phyloP scores from a whole-genome alignment of 2,888 invertebrate genomes.

The Lasioglossum zephyrum region DNA sequence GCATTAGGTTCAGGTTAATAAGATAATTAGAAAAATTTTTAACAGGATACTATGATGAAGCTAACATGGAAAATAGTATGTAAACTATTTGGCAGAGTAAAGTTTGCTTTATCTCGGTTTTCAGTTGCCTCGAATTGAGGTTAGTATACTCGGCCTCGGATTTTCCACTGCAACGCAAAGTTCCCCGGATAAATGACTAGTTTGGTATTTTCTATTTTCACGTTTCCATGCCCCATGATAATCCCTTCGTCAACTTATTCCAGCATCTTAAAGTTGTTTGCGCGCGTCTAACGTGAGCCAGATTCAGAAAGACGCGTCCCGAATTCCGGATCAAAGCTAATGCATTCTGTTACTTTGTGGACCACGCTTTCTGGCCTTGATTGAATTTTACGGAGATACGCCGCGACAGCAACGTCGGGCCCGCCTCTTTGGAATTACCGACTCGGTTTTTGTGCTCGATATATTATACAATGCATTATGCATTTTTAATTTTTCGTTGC shows the following conservation, averaged over 20 bases:
- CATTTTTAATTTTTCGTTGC: not conserved
- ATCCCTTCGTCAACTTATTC: not conserved
- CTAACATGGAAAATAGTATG: not conserved
- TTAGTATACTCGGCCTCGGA: not conserved
- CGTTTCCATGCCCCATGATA: not conserved
- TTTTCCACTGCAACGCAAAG: not conserved
- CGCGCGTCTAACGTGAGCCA: conserved; percentile 14
- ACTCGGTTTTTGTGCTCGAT: conserved; percentile 4
- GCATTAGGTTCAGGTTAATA: too few relatives aligned
- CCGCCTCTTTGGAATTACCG: conserved; percentile 35
- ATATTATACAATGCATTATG: not conserved
- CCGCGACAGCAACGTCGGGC: conserved; percentile 20
- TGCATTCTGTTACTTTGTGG: conserved; percentile 53
- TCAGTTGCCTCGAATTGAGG: not conserved
- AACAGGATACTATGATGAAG: too few relatives aligned
- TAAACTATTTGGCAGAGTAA: not conserved
- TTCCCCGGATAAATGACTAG: not conserved
- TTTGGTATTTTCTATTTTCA: not conserved
- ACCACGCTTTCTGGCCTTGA: conserved; percentile 46
- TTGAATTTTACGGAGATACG: conserved; percentile 47
- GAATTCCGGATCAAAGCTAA: conserved; percentile 58
- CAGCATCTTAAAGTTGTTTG: conserved; percentile 39
- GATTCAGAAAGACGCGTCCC: conserved; percentile 37
- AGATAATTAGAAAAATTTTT: too few relatives aligned
- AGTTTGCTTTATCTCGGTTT: not conserved